phyloP scores from a whole-genome alignment of 2,113 vertebrate species.

The Nothobranchius furzeri region DNA sequence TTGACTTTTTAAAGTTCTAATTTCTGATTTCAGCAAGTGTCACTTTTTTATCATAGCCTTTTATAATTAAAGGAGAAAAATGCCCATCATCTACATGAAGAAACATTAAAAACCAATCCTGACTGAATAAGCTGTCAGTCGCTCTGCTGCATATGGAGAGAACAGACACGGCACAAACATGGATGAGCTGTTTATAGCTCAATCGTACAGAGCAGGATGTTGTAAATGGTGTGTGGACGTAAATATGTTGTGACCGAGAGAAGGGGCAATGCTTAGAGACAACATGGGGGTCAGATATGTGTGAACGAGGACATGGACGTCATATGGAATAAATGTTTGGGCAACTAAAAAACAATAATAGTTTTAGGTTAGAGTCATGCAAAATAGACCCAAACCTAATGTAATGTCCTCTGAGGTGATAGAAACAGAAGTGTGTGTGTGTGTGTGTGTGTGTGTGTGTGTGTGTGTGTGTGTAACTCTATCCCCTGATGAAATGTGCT shows the following conservation, averaged over 20 bases:
- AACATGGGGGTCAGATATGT: conserved; percentile 11
- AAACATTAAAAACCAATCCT: no score
- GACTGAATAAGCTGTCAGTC: background rate
- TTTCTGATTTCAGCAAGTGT: no score
- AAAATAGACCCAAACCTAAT: background rate
- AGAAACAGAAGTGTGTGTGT: background rate
- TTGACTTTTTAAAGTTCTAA: no score
- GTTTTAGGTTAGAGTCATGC: background rate
- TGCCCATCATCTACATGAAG: no score
- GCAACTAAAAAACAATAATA: background rate
- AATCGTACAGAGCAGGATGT: conserved; percentile 22
- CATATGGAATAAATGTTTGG: background rate
- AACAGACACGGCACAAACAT: conserved; percentile 23
- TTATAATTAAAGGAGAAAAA: no score
- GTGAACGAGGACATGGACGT: background rate
- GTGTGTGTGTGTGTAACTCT: conserved; percentile 48
- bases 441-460: conserved; percentile 16
- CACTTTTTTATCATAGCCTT: no score
- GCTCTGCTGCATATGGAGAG: background rate
- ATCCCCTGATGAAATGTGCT: conserved; percentile 73
- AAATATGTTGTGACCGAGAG: conserved; percentile 42
- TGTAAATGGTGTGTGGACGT: conserved; percentile 43
- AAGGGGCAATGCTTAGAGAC: conserved; percentile 14
- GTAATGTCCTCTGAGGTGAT: conserved; percentile 18
- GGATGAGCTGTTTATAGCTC: conserved; percentile 41